Evolutionary conservation across 2,797 vertebrate species (phyloP).

Genomic region (Anguilla obscura): DNA sequence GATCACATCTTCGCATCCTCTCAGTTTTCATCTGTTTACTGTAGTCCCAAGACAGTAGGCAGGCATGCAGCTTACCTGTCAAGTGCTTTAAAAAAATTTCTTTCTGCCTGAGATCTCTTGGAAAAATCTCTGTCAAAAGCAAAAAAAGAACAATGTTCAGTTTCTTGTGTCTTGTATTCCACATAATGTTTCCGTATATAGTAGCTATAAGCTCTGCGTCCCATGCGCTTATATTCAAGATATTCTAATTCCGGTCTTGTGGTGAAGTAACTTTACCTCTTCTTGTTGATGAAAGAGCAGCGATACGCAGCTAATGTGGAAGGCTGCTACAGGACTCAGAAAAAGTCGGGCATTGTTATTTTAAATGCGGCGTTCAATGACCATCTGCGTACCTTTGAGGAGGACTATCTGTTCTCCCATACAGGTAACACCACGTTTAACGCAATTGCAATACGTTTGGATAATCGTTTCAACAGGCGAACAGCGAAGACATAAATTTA

Average conservation of each 20-base stretch:
- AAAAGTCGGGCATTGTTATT: neutral
- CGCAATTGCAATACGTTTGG: neutral
- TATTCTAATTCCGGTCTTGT: neutral
- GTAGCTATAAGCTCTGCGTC: neutral
- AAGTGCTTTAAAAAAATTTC: conserved; percentile 89
- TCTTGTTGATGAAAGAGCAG: neutral
- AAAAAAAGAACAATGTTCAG: neutral
- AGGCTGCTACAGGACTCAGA: neutral
- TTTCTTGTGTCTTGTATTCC: neutral
- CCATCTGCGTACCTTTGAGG: neutral
- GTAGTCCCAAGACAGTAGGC: neutral
- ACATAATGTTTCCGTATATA: neutral
- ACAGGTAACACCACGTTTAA: neutral
- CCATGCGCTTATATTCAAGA: neutral
- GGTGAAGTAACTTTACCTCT: neutral
- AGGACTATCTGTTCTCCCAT: too few species aligned
- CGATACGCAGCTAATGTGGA: neutral
- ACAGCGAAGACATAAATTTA: neutral
- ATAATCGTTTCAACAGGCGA: neutral
- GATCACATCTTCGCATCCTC: neutral
- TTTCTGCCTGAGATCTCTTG: conserved; percentile 84
- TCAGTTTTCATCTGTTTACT: neutral
- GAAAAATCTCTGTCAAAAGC: conserved; percentile 74
- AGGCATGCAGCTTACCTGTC: conserved; percentile 75
- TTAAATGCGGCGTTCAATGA: neutral